A percentile compares a stretch with the other conserved stretches of the same genome.
Evolutionary conservation across 2,888 invertebrate genomes (phyloP).

Genomic region (Smittia sp.): DNA sequence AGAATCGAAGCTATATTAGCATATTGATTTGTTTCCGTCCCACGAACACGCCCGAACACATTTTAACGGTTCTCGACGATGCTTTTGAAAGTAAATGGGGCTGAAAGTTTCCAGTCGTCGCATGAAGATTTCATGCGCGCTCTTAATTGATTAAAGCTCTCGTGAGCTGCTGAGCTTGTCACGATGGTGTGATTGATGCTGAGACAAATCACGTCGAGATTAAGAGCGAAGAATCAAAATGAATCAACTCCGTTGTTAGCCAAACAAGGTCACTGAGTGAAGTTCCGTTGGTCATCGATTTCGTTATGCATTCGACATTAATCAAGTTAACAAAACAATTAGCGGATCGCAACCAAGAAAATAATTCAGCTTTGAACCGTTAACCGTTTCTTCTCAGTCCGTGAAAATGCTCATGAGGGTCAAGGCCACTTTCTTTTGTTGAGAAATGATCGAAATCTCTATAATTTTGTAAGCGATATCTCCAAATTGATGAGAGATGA

Average conservation of each 20-base stretch:
- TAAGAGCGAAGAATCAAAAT: not conserved
- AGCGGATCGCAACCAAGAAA: too few species aligned
- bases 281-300: slow-evolving; percentile 26
- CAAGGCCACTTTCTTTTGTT: slow-evolving; percentile 39
- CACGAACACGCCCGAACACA: too few species aligned
- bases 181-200: too few species aligned
- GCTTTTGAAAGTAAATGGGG: too few species aligned
- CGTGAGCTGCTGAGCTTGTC: too few species aligned
- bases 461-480: not conserved
- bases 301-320: not conserved
- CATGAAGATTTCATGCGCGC: not conserved
- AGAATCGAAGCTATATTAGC: too few species aligned
- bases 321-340: slow-evolving; percentile 18
- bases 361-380: not conserved
- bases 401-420: slow-evolving; percentile 16
- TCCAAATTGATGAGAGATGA: not conserved
- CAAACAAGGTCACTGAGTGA: not conserved
- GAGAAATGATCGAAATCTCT: not conserved
- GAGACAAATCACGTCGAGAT: not conserved
- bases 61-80: too few species aligned
- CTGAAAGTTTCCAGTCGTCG: not conserved
- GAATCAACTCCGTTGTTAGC: not conserved
- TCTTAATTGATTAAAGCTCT: too few species aligned
- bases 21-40: too few species aligned
- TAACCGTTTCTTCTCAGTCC: slow-evolving; percentile 6